A percentile compares a stretch with the other conserved stretches of the same genome.
These are phyloP conservation scores for Anguilla rostrata DNA, from an alignment of 2,113 vertebrate species.

Conservation along the genomic window DNA sequence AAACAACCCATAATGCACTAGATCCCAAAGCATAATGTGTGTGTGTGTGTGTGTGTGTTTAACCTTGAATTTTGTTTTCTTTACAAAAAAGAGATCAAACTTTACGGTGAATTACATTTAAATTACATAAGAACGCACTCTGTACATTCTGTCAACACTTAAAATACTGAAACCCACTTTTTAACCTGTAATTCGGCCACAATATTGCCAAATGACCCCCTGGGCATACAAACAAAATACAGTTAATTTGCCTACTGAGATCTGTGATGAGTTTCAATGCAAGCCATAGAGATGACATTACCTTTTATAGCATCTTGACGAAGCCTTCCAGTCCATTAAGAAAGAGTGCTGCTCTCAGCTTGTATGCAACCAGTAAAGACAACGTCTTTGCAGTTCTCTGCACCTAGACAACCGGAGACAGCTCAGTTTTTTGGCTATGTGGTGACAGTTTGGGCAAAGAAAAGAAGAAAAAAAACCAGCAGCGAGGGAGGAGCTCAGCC, in stretches of 20 bases:
- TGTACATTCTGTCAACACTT: no score
- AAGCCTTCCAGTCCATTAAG: constrained; percentile 81
- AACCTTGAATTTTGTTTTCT: neutral
- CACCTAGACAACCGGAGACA: constrained; percentile 89
- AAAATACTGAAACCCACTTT: neutral
- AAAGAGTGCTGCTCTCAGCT: constrained; percentile 88
- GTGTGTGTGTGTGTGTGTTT: neutral
- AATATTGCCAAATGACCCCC: constrained; percentile 40
- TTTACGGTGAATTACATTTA: no score
- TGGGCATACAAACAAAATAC: constrained; percentile 17
- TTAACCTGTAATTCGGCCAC: neutral
- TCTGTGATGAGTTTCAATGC: constrained; percentile 41
- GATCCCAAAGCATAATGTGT: neutral
- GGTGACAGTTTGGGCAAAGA: constrained; percentile 29
- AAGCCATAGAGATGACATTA: constrained; percentile 78
- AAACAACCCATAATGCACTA: neutral
- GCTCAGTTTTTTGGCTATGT: constrained; percentile 60
- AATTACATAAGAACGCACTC: neutral
- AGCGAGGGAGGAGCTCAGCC: constrained; percentile 30
- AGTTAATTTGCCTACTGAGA: constrained; percentile 16
- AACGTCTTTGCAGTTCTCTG: constrained; percentile 96
- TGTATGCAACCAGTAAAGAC: constrained; percentile 92
- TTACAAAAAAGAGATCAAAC: neutral
- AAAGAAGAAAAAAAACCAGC: neutral
- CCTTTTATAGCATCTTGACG: constrained; percentile 72